Evolutionary conservation across 2,888 invertebrate genomes (phyloP), one percentile per base, ranked within the genome.

Genomic region (Polymixis flavicincta): DNA sequence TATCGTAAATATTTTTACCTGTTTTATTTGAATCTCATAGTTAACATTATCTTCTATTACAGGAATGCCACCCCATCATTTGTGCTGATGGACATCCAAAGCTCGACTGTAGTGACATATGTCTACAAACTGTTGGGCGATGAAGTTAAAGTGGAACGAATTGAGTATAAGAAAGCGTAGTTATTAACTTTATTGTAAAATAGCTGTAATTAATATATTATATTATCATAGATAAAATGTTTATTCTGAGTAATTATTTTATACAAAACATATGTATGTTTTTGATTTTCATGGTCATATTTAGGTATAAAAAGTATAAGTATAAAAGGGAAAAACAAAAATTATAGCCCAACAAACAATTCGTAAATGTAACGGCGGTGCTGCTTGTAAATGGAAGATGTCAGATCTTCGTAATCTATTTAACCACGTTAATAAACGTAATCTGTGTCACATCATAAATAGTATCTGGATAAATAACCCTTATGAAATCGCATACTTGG

Each of bases 131-230:
- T 99, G 68, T 98, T 99, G 64, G 99, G 99, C 6, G 99, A 99
- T 89, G 99, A 99, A 93, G 99, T 99, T n/a, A 99, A 99, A 97
- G 99, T 99, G 4, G 99, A 99, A 93, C 97, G 99, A 93, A 99
- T 99, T 90, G 99, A 99, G 94, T 99, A 99, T 94, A 99, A 99
- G 94, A 99, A 99, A 92, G 98, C 97, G 92, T 98, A 97, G 97
- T 87, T 61, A 25, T 68, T 55, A 66, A 50, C n/a, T 65, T n/a
- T 48, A 45, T 57, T 66, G 64, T 77, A 57, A 68, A 71, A 68
- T 78, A 78, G 78, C n/a, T 78, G n/a, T 79, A 79, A 78, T 79
- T 68, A 74, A 68, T 74, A 67, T 77, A 77, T 69, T 37, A 57
- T 25, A 59, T 17, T 54, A 73, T 52, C 8, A 52, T 61, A 77